Conservation (phyloP, 2,888 invertebrate species). For the Chrysolina haemoptera region DNA sequence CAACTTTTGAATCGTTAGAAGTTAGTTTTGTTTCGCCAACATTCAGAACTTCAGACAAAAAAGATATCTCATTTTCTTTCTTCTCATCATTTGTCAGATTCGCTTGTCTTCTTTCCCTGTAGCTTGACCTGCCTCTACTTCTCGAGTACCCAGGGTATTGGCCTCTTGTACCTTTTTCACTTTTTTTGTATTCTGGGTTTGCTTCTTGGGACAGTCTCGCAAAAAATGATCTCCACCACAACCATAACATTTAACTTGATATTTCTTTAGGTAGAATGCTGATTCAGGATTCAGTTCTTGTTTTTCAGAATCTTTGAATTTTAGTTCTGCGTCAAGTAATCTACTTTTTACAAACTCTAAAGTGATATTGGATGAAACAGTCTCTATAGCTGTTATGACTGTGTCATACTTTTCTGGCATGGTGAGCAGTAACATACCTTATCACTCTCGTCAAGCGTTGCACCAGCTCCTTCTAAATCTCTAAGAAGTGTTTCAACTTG, state of each 20-base stretch:
- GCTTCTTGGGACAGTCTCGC: neutral
- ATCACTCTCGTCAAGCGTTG: slow-evolving; percentile 50
- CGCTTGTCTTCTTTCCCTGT: too few relatives aligned
- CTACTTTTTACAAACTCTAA: slow-evolving; percentile 50
- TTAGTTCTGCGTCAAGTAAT: slow-evolving; percentile 43
- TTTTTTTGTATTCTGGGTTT: too few relatives aligned
- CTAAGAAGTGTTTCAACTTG: slow-evolving; percentile 49
- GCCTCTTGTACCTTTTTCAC: too few relatives aligned
- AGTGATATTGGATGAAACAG: slow-evolving; percentile 32
- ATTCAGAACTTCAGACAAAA: slow-evolving; percentile 3
- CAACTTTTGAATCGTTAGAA: neutral
- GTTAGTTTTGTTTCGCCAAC: neutral
- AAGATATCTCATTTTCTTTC: too few relatives aligned
- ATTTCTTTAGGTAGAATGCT: too few relatives aligned
- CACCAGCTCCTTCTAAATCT: slow-evolving; percentile 44
- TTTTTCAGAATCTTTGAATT: too few relatives aligned
- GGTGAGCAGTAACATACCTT: slow-evolving; percentile 51
- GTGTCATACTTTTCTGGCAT: slow-evolving; percentile 47
- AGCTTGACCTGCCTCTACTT: too few relatives aligned
- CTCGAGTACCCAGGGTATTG: too few relatives aligned
- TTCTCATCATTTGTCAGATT: too few relatives aligned
- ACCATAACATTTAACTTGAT: neutral
- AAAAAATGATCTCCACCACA: neutral
- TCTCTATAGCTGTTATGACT: slow-evolving; percentile 53
- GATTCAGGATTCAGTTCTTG: too few relatives aligned